Evolutionary conservation across 2,113 vertebrate species (phyloP).

Genomic region (Tyrannus savana): DNA sequence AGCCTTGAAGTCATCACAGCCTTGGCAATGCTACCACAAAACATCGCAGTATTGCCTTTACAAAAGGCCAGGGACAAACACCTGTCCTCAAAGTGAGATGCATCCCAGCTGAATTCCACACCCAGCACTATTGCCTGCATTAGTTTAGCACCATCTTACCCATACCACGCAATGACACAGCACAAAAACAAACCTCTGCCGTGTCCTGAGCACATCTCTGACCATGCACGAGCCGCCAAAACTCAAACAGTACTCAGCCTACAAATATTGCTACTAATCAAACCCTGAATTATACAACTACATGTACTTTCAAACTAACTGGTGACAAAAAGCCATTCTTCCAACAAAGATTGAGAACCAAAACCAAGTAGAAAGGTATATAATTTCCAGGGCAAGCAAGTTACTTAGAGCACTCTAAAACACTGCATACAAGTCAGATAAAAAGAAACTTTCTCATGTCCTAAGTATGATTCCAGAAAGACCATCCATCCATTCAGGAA

Average conservation of each 20-base stretch:
- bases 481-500: background rate
- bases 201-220: background rate
- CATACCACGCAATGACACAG: rapidly evolving
- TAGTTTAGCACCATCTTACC: background rate
- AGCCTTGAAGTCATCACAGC: background rate
- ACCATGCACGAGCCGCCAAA: background rate
- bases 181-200: background rate
- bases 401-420: background rate
- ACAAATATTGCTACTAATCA: background rate
- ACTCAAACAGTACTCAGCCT: background rate
- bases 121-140: background rate
- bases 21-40: background rate
- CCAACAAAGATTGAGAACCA: background rate
- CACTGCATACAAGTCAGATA: background rate
- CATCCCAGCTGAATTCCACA: background rate
- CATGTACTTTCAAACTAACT: background rate
- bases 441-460: background rate
- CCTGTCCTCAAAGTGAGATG: background rate
- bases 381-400: background rate
- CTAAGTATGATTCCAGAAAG: background rate
- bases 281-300: background rate
- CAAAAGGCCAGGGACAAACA: background rate
- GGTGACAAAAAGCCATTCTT: background rate
- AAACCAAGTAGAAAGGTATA: background rate
- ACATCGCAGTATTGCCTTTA: background rate